Conservation (phyloP, 2,113 vertebrate genomes). For the Carettochelys insculpta region DNA sequence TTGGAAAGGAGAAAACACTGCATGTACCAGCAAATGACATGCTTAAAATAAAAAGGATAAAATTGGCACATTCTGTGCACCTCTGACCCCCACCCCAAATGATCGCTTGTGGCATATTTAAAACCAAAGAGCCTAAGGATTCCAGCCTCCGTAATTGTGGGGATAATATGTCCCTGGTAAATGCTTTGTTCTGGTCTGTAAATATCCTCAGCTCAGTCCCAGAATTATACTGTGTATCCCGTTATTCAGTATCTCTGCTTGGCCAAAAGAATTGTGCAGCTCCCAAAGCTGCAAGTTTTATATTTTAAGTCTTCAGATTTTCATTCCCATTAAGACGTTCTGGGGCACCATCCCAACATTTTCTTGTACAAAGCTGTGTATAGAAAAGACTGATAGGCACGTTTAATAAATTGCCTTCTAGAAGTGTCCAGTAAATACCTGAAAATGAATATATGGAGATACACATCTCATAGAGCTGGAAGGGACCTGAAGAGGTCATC, state of each 20-base stretch:
- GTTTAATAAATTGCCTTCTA: not conserved
- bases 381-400: not conserved
- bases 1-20: not conserved
- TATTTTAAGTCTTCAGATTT: not conserved
- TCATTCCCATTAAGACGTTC: not conserved
- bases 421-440: not conserved
- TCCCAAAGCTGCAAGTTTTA: not conserved
- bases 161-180: not conserved
- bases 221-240: fast-evolving
- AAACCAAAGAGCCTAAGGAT: not conserved
- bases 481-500: too few relatives aligned
- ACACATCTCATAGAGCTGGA: too few relatives aligned
- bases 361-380: not conserved
- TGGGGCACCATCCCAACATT: not conserved
- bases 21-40: not conserved
- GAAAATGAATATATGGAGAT: too few relatives aligned
- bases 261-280: not conserved
- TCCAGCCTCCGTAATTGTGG: not conserved
- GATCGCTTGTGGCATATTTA: not conserved
- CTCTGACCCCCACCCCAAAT: not conserved
- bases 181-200: not conserved
- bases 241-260: not conserved
- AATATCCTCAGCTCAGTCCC: fast-evolving
- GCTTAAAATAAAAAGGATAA: not conserved
- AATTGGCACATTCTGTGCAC: not conserved